Evolutionary conservation across 2,113 vertebrate species (phyloP).

Genomic region (Sturnira hondurensis): DNA sequence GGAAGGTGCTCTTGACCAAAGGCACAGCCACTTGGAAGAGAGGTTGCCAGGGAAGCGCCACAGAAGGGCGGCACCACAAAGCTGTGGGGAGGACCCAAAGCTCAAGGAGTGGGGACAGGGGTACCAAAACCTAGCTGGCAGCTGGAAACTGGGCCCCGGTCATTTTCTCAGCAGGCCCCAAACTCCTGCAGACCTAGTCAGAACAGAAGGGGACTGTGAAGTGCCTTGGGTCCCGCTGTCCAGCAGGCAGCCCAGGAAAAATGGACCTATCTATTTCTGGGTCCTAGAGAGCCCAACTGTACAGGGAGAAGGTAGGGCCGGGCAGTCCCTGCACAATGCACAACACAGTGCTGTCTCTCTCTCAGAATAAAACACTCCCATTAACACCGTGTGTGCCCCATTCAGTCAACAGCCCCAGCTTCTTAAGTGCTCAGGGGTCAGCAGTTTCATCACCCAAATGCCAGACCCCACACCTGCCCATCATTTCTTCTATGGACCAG

Average conservation of each 20-base stretch:
- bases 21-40: constrained; percentile 62
- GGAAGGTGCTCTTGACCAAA: background rate
- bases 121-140: background rate
- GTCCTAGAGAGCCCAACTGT: background rate
- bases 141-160: background rate
- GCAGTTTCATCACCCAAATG: background rate
- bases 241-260: background rate
- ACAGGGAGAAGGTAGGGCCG: background rate
- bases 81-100: accelerated
- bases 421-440: background rate
- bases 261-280: background rate
- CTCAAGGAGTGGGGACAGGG: background rate
- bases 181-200: background rate
- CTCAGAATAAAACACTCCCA: accelerated
- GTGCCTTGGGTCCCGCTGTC: too few relatives aligned
- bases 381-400: background rate
- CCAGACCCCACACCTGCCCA: background rate
- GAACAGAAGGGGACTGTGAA: background rate
- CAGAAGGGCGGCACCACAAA: background rate
- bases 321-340: background rate
- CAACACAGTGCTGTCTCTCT: background rate
- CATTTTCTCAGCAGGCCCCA: background rate
- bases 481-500: background rate
- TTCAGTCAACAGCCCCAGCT: background rate
- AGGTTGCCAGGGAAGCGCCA: constrained; percentile 73